Base-by-base conservation (phyloP, 2,797 vertebrate species). In the Malurus leucopterus region DNA sequence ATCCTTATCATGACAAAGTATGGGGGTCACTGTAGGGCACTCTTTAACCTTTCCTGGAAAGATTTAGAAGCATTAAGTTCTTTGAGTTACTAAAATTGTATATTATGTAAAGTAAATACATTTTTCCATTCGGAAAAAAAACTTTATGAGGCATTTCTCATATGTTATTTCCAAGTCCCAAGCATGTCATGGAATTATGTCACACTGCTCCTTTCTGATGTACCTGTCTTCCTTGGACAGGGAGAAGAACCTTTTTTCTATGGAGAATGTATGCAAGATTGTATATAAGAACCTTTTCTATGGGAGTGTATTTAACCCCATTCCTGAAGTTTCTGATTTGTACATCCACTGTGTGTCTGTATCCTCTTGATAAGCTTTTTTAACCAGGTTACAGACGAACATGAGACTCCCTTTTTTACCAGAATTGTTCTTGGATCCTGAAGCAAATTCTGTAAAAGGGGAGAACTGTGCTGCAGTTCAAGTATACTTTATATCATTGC, bases 111-210 rank as follows among this genome's bases (percentile, higher is more conserved):
- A 74, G 24, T 86, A 71, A 13, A 8, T 16, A n/a, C 1, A 1
- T 26, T 73, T 75, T 73, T 67, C 15, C 14, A 6, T 40, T 62
- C 76, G 24, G 14, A 27, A 26, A 34, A 15, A 15, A 14, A n/a
- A n/a, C 6, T 88, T 76, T 57, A 6, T n/a, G n/a, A 36, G 13
- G 13, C 49, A 24, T 16, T 77, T 82, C 21, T 81, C 19, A 22
- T 38, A 24, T 1, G 0, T 63, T 70, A 23, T 80, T 88, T 85
- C 26, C 21, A 75, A 61, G 61, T 86, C 29, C 27, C n/a, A 57
- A 19, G 4, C 38, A 23, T 0, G 0, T 70, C 3, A 11, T 59
- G 9, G 14, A 63, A 55, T 38, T 44, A 17, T 23, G 15, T 46
- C 32, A n/a, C 11, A 15, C 70, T 80, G 24, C 43, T 68, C 40